Conservation (phyloP, 2,113 vertebrate genomes). For the Bungarus multicinctus region DNA sequence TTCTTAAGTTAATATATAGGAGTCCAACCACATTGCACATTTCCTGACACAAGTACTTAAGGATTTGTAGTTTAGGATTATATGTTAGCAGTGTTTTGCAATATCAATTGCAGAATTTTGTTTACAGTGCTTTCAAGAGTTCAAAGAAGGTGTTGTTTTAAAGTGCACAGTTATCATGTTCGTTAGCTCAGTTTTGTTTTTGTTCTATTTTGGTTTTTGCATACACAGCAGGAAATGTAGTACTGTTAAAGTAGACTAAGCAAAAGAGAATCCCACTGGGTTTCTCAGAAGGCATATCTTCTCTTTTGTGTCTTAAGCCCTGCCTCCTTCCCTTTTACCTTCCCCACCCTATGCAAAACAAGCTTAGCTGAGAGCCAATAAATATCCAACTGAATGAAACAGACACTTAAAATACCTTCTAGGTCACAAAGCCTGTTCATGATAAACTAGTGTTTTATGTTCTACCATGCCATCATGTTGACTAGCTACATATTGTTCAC, state of each 20-base stretch:
- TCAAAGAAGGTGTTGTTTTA: constrained; percentile 40
- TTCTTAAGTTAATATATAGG: constrained; percentile 66
- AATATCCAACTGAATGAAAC: not conserved
- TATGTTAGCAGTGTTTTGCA: constrained; percentile 51
- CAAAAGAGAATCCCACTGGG: constrained; percentile 51
- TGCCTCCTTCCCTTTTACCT: constrained; percentile 29
- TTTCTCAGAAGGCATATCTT: constrained; percentile 18
- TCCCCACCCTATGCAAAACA: not conserved
- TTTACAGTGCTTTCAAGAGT: constrained; percentile 51
- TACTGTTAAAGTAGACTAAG: constrained; percentile 46
- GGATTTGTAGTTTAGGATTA: constrained; percentile 50
- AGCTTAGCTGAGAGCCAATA: not conserved
- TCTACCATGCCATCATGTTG: not conserved
- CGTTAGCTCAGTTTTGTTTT: constrained; percentile 10
- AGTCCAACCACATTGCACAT: constrained; percentile 61
- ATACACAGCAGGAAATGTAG: constrained; percentile 51
- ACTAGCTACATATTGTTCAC: not conserved
- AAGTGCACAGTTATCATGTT: constrained; percentile 10
- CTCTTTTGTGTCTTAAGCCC: constrained; percentile 27
- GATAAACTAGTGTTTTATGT: not conserved
- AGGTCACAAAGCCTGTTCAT: not conserved
- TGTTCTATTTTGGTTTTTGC: constrained; percentile 41
- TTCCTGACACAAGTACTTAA: constrained; percentile 62
- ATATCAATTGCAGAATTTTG: constrained; percentile 47
- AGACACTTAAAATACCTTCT: not conserved